Conservation (phyloP, 2,113 vertebrate genomes). For the Tricholaema leucomelas region DNA sequence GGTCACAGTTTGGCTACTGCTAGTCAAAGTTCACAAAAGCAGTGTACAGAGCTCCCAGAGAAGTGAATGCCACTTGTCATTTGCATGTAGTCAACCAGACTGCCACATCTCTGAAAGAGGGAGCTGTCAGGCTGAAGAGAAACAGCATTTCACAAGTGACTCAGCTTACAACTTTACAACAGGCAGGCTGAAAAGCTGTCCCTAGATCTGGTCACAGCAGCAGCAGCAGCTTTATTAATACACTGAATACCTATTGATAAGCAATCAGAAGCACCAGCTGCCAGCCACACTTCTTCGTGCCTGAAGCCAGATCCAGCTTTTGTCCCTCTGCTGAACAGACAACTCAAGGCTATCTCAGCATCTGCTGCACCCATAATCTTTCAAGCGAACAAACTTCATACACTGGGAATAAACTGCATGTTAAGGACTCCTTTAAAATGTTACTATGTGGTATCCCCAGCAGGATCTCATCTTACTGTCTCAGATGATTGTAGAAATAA, state of each 20-base stretch:
- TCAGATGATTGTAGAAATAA: not conserved
- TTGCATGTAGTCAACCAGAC: not conserved
- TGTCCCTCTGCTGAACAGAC: not conserved
- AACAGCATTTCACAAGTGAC: not conserved
- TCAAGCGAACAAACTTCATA: not conserved
- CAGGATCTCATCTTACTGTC: not conserved
- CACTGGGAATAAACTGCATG: not conserved
- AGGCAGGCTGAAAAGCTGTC: conserved; percentile 16
- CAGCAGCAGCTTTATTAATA: conserved; percentile 23
- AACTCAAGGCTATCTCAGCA: not conserved
- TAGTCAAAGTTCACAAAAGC: not conserved
- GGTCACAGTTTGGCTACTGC: not conserved
- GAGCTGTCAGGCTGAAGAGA: not conserved
- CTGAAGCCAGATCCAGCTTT: not conserved
- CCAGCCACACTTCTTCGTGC: not conserved
- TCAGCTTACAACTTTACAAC: not conserved
- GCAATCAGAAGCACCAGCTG: not conserved
- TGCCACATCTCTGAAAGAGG: not conserved
- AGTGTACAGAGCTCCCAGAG: not conserved
- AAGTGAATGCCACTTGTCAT: not conserved
- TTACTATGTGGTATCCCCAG: not conserved
- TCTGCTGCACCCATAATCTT: not conserved
- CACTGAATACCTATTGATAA: not conserved
- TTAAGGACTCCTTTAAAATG: not conserved
- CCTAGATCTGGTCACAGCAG: not conserved